Conservation (phyloP, 2,113 vertebrate species). For the Megaleporinus macrocephalus region DNA sequence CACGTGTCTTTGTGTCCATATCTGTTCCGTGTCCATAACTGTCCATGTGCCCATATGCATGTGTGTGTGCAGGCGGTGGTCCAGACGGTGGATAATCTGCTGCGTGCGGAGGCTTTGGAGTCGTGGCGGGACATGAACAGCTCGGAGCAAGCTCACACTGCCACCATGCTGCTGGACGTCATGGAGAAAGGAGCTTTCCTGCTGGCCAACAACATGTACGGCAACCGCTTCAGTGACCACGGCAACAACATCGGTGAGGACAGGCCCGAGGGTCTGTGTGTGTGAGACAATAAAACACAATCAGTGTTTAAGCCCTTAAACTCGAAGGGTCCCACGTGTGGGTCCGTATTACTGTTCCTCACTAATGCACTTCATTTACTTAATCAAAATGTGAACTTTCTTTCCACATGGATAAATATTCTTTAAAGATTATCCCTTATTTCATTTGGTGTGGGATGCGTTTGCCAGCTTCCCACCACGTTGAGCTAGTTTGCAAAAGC, state of each 20-base stretch:
- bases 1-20: neutral
- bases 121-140: constrained; percentile 95
- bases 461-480: no score
- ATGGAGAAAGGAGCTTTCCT: constrained; percentile 93
- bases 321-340: no score
- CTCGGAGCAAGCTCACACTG: constrained; percentile 91
- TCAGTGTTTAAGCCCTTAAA: no score
- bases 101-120: constrained; percentile 85
- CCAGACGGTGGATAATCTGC: constrained; percentile 90
- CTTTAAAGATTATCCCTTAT: no score
- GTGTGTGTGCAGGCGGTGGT: constrained; percentile 83
- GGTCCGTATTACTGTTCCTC: no score
- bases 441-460: no score
- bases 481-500: no score
- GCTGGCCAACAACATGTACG: constrained; percentile 92
- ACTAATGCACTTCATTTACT: no score
- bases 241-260: constrained; percentile 87
- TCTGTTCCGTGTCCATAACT: constrained; percentile 37
- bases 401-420: no score
- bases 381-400: no score
- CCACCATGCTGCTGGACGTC: constrained; percentile 92
- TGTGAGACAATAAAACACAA: neutral
- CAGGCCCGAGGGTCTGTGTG: neutral
- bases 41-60: constrained; percentile 30
- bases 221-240: constrained; percentile 84